Evolutionary conservation across 2,113 vertebrate species (phyloP).

Genomic region (Ptilorrhoa leucosticta): DNA sequence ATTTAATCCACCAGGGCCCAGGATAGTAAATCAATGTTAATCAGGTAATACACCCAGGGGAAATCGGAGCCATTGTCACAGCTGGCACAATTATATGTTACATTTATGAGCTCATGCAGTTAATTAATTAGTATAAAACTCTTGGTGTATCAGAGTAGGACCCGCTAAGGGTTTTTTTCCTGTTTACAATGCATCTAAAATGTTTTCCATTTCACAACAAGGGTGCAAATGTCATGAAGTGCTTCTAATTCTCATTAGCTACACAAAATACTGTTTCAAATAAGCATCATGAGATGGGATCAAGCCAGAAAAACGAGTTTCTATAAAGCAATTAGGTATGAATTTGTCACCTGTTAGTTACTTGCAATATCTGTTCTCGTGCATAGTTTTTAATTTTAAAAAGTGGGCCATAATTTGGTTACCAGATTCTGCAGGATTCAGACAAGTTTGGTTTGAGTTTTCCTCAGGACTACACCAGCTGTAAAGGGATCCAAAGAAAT

Average conservation of each 20-base stretch:
- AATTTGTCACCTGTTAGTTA: not conserved
- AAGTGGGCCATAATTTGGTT: not conserved
- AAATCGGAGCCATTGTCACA: not conserved
- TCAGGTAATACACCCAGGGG: not conserved
- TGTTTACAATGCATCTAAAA: not conserved
- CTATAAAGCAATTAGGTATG: not conserved
- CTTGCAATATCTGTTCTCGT: not conserved
- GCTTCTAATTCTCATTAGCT: not conserved
- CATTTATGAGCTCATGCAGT: not conserved
- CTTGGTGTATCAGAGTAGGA: not conserved
- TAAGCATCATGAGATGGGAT: not conserved
- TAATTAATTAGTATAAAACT: not conserved
- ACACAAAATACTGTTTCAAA: not conserved
- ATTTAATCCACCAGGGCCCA: not conserved
- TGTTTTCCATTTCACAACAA: not conserved
- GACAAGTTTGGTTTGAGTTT: not conserved
- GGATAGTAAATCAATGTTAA: not conserved
- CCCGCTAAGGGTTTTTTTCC: not conserved
- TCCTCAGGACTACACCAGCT: not conserved
- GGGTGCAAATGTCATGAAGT: not conserved
- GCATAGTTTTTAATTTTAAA: not conserved
- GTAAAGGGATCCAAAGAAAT: not conserved
- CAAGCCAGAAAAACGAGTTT: fast-evolving
- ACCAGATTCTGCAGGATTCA: not conserved
- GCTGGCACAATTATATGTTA: not conserved